A percentile compares a stretch with the other conserved stretches of the same genome.
Evolutionary conservation across 2,888 invertebrate genomes (phyloP).

Genomic region (Escarpia spicata): DNA sequence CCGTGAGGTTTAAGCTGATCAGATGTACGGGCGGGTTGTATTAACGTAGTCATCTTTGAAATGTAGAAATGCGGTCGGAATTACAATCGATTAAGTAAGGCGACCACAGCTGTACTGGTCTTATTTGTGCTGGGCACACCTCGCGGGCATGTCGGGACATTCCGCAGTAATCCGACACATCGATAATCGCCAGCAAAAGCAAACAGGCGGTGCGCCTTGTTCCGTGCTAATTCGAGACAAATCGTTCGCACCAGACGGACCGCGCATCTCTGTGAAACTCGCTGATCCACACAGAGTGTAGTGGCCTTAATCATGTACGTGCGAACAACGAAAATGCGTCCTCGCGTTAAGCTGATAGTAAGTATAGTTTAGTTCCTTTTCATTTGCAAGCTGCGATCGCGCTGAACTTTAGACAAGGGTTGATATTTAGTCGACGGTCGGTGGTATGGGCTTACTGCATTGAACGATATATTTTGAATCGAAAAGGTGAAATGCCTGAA

Average conservation of each 20-base stretch:
- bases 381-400: not conserved
- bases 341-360: not conserved
- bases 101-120: not conserved
- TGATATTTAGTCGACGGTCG: not conserved
- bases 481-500: not conserved
- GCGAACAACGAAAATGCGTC: not conserved
- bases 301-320: not conserved
- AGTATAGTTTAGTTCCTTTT: not conserved
- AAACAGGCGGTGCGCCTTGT: not conserved
- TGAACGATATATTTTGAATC: not conserved
- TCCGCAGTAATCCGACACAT: not conserved
- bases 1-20: not conserved
- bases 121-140: not conserved
- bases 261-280: not conserved
- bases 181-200: not conserved
- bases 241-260: not conserved
- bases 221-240: not conserved
- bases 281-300: not conserved
- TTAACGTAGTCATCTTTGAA: not conserved
- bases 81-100: not conserved
- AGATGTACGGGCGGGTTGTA: not conserved
- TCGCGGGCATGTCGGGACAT: constrained; percentile 7
- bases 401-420: not conserved
- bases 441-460: not conserved
- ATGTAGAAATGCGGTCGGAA: not conserved